Base-by-base conservation (phyloP, 2,888 invertebrate species). In the Calliscelio sp. region DNA sequence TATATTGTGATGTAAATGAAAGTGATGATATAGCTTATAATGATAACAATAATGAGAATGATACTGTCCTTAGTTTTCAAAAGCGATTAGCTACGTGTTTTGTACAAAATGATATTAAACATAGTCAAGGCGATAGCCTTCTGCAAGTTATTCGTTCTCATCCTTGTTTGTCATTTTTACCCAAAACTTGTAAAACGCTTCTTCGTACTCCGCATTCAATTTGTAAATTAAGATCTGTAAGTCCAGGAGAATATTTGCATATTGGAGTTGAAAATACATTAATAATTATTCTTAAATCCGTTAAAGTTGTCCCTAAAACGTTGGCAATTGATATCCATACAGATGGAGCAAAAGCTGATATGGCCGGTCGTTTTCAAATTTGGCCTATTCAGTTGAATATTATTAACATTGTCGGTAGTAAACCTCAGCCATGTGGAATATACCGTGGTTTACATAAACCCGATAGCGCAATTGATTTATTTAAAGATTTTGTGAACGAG, bases 371-470 rank as follows among this genome's bases (percentile, higher is more conserved):
- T 16, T 53, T 53, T 28, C 68, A 84, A 20, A 83, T 88, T 71
- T 89, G 88, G 87, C 88, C 86, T 8, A 87, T 88, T 41, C 85
- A 88, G 53, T 86, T 79, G 57, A 44, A 78, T 22, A 61, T 88
- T 38, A 49, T 73, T 0, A 85, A 86, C 66, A 73, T 85, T 71
- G 10, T 46, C 18, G n/a, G 32, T n/a, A 73, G 82, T 28, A 44
- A n/a, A 41, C 81, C 85, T 10, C 73, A 86, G 41, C 61, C 85
- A 20, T 66, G 86, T 18, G 87, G 88, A 38, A 73, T 88, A 24
- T 88, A 85, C 35, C 46, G 68, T 38, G 70, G 78, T 14, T 10
- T 32, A 10, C 32, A 10, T 32, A 63, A 87, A 86, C 77, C 86
- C 73, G 28, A 38, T 6, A 71, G 44, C 18, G 61, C 59, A 8